Evolutionary conservation across 2,888 invertebrate genomes (phyloP).

Genomic region (Parochlus steinenii): DNA sequence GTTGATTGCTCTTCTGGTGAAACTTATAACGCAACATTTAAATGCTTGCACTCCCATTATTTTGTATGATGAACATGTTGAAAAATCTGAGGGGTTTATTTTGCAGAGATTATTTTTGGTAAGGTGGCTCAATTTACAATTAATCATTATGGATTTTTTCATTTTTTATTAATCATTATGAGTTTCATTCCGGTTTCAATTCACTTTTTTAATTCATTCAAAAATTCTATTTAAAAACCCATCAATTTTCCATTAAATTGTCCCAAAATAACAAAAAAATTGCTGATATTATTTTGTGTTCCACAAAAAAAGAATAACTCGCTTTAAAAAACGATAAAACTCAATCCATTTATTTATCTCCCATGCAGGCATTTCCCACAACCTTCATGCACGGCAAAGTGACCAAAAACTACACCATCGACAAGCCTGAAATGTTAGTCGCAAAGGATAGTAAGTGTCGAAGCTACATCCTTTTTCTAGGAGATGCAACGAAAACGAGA

Average conservation of each 20-base stretch:
- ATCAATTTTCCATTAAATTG: too few relatives aligned
- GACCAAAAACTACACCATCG: constrained; percentile 31
- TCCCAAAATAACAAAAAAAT: too few relatives aligned
- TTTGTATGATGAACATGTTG: constrained; percentile 45
- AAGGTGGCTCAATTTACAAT: too few relatives aligned
- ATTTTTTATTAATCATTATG: too few relatives aligned
- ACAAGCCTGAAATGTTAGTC: constrained; percentile 31
- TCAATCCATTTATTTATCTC: neutral
- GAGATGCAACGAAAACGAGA: constrained; percentile 40
- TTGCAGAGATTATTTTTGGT: constrained; percentile 38
- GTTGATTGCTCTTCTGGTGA: constrained; percentile 40
- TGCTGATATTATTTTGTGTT: too few relatives aligned
- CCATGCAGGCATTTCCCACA: constrained; percentile 32
- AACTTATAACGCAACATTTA: constrained; percentile 41
- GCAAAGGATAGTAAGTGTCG: constrained; percentile 34
- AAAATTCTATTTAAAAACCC: too few relatives aligned
- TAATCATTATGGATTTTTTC: too few relatives aligned
- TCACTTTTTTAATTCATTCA: too few relatives aligned
- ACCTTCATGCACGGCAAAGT: constrained; percentile 46
- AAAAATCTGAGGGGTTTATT: constrained; percentile 36
- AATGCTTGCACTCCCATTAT: constrained; percentile 47
- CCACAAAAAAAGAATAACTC: too few relatives aligned
- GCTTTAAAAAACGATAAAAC: too few relatives aligned
- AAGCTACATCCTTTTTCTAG: constrained; percentile 49
- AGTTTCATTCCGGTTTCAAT: too few relatives aligned